phyloP scores from a whole-genome alignment of 2,113 vertebrate species.

The Leucoraja erinaceus region DNA sequence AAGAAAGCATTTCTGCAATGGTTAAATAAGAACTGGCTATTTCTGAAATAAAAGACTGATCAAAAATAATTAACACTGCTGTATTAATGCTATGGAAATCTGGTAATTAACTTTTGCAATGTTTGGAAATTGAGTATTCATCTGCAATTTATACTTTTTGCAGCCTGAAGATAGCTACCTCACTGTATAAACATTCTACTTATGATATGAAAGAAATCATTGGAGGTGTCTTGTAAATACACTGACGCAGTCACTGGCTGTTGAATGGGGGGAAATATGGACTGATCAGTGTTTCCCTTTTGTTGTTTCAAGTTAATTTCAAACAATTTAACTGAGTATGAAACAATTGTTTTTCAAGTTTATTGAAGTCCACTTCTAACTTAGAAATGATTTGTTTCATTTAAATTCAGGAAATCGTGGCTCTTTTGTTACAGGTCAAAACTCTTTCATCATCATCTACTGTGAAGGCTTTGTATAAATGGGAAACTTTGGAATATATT shows the following conservation, averaged over 20 bases:
- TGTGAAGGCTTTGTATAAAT: constrained; percentile 40
- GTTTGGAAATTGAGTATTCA: background rate
- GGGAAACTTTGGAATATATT: constrained; percentile 42
- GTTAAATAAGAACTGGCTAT: background rate
- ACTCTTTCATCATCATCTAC: constrained; percentile 46
- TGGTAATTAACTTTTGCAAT: background rate
- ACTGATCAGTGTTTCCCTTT: background rate
- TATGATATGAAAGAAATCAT: background rate
- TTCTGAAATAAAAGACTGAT: constrained; percentile 32
- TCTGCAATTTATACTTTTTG: background rate
- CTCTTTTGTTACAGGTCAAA: constrained; percentile 38
- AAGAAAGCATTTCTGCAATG: background rate
- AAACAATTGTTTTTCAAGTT: constrained; percentile 34
- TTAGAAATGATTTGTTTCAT: constrained; percentile 16
- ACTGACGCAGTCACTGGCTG: background rate
- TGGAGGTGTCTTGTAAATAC: background rate
- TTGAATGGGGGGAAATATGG: background rate
- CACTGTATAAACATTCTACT: background rate
- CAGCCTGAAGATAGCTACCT: background rate
- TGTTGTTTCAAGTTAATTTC: background rate
- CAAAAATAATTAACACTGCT: constrained; percentile 5
- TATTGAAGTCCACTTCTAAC: constrained; percentile 44
- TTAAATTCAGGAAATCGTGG: constrained; percentile 40
- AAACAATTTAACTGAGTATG: constrained; percentile 34
- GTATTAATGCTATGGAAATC: constrained; percentile 2